Percentiles rank a stretch among this genome's conserved stretches.
phyloP scores from a whole-genome alignment of 2,888 invertebrate genomes.

The Drosophila pseudotakahashii region DNA sequence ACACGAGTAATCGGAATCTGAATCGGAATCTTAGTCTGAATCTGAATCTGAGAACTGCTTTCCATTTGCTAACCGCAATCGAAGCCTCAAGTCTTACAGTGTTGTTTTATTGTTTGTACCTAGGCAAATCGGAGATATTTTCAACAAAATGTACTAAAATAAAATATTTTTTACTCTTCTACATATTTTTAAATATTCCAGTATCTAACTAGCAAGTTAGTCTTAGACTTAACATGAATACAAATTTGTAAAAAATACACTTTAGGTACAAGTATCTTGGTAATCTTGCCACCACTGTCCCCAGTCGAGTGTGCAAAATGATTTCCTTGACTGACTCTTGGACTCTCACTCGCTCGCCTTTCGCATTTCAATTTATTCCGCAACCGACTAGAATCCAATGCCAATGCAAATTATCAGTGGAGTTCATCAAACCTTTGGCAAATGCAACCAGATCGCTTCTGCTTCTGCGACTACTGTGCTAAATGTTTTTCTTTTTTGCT shows the following conservation, averaged over 20 bases:
- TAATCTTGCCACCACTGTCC: conserved; percentile 18
- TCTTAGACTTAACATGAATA: too few species aligned
- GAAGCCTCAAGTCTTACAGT: conserved; percentile 10
- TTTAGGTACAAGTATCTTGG: background rate
- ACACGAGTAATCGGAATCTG: conserved; percentile 34
- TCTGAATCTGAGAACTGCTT: conserved; percentile 30
- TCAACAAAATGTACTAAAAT: too few species aligned
- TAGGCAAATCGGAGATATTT: too few species aligned
- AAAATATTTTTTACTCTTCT: too few species aligned
- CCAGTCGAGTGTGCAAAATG: conserved; percentile 70
- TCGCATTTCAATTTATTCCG: conserved; percentile 62
- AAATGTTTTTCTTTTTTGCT: conserved; percentile 6
- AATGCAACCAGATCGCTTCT: conserved; percentile 16
- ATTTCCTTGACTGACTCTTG: conserved; percentile 53
- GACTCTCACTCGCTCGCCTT: conserved; percentile 31
- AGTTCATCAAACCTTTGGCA: conserved; percentile 60
- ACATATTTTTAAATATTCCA: too few species aligned
- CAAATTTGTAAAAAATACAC: background rate
- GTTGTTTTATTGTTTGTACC: background rate
- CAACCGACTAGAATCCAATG: conserved; percentile 27
- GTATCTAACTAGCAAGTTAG: too few species aligned
- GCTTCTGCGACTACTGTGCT: conserved; percentile 16
- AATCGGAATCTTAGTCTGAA: background rate
- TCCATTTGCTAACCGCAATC: conserved; percentile 53
- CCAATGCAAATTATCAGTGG: conserved; percentile 63